phyloP scores from a whole-genome alignment of 2,113 vertebrate genomes.

The Manacus vitellinus region DNA sequence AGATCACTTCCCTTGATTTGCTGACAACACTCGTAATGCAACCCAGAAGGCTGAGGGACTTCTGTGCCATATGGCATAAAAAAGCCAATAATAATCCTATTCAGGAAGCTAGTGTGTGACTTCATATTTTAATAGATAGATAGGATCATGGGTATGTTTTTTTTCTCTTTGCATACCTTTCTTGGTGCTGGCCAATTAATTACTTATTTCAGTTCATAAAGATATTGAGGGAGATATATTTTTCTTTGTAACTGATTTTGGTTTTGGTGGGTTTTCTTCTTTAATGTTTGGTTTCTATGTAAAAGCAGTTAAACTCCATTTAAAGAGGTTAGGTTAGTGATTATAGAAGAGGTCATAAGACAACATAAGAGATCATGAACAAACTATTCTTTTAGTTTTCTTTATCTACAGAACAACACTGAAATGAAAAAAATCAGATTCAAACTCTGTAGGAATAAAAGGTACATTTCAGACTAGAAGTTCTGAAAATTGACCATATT shows the following conservation, averaged over 20 bases:
- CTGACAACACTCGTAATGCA: background rate
- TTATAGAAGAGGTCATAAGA: background rate
- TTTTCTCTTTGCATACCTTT: background rate
- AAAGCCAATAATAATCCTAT: background rate
- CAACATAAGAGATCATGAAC: background rate
- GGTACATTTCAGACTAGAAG: background rate
- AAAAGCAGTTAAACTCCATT: background rate
- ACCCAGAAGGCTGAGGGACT: background rate
- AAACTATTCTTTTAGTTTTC: background rate
- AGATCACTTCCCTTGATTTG: background rate
- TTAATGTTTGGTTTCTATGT: background rate
- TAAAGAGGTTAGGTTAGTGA: background rate
- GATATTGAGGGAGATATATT: background rate
- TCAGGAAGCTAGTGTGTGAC: background rate
- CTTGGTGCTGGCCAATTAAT: background rate
- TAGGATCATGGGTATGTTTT: background rate
- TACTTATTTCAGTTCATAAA: background rate
- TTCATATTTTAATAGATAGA: background rate
- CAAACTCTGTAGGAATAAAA: background rate
- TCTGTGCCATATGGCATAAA: rapidly evolving
- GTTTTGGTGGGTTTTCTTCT: background rate
- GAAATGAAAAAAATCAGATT: background rate
- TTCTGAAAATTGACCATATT: background rate
- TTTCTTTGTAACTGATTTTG: background rate
- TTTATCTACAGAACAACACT: background rate